A percentile compares a stretch with the other conserved stretches of the same genome.
Evolutionary conservation across 2,113 vertebrate species (phyloP).

Genomic region (Xiphophorus couchianus): DNA sequence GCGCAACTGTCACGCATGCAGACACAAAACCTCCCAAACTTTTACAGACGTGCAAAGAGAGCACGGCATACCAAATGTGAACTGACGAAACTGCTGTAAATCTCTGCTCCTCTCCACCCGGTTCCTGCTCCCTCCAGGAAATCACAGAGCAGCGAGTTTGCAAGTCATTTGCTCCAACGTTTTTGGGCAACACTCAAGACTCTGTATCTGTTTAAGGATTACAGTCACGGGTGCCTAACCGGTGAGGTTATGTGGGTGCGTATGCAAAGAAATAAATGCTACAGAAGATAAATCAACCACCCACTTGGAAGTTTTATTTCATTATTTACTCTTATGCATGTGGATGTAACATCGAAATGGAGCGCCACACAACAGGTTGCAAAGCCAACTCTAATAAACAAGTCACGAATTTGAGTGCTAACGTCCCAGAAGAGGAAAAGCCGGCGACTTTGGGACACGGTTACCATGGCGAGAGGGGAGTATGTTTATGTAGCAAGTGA

Average conservation of each 20-base stretch:
- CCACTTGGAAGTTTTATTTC: conserved; percentile 1
- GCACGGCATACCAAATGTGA: neutral
- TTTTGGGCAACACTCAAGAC: conserved; percentile 48
- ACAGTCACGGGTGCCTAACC: conserved; percentile 49
- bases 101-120: conserved; percentile 23
- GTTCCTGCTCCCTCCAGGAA: conserved; percentile 39
- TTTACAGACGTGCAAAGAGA: neutral
- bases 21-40: neutral
- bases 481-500: conserved; percentile 35
- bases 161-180: conserved; percentile 47
- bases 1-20: neutral
- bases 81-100: conserved; percentile 14
- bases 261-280: conserved; percentile 22
- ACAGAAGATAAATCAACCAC: conserved; percentile 24
- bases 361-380: neutral
- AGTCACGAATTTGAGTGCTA: conserved; percentile 21
- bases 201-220: conserved; percentile 50
- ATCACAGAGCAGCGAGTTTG: conserved; percentile 36
- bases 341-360: conserved; percentile 13
- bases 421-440: conserved; percentile 19
- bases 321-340: neutral
- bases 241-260: conserved; percentile 55
- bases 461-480: conserved; percentile 34
- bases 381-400: conserved; percentile 7
- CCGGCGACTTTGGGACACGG: conserved; percentile 31